phyloP scores from a whole-genome alignment of 2,888 invertebrate genomes.

The Oxystoma pomonae region DNA sequence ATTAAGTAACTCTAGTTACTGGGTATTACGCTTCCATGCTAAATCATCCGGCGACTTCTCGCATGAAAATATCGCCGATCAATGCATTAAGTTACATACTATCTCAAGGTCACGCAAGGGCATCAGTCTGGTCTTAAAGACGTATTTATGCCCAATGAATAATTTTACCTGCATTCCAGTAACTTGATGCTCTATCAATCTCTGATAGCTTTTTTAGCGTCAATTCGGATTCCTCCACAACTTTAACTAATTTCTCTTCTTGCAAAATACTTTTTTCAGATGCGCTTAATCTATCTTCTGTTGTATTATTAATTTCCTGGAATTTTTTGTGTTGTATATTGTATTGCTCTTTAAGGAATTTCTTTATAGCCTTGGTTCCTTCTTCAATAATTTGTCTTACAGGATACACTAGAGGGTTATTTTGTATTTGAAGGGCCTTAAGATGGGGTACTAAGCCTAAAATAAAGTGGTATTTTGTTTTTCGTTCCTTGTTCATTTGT shows the following conservation, averaged over 20 bases:
- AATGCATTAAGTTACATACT: too few relatives aligned
- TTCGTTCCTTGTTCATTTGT: too few relatives aligned
- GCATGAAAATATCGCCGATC: too few relatives aligned
- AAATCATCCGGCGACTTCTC: too few relatives aligned
- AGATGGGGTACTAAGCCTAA: conserved; percentile 53
- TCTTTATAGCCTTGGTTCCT: conserved; percentile 47
- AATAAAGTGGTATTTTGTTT: too few relatives aligned
- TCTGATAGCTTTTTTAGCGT: not conserved
- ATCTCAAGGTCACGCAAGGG: too few relatives aligned
- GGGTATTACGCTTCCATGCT: too few relatives aligned
- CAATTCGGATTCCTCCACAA: not conserved
- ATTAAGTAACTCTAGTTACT: too few relatives aligned
- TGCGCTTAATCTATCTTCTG: not conserved
- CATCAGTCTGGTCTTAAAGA: too few relatives aligned
- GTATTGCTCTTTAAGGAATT: conserved; percentile 39
- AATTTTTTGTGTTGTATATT: conserved; percentile 20
- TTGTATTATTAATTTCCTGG: conserved; percentile 4
- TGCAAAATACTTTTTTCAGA: not conserved
- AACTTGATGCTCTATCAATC: not conserved
- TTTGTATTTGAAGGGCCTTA: conserved; percentile 57
- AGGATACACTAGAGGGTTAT: conserved; percentile 61
- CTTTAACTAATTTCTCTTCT: not conserved
- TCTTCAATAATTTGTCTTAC: conserved; percentile 51
- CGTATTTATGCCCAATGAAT: too few relatives aligned
- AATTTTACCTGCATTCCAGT: not conserved